Evolutionary conservation across 2,797 vertebrate genomes (phyloP), one percentile per base, ranked within the genome.

Genomic region (Pipistrellus pipistrellus): DNA sequence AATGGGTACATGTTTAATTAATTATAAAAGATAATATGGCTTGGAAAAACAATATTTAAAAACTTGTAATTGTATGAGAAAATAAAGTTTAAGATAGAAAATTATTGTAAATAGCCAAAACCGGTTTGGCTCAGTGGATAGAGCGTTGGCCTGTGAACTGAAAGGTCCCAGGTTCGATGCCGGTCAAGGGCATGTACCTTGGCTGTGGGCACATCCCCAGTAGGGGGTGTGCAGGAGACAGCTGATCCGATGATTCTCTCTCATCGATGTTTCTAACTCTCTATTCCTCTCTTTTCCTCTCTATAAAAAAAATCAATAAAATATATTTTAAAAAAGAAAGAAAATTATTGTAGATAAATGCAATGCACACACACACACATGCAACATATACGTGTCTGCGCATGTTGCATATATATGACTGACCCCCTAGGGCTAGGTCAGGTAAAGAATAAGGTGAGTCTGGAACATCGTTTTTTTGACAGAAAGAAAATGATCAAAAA

Each of bases 21-120:
- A 25, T 88, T 69, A 75, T 68, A 27, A 92, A 73, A 82, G 15
- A n/a, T 7, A 72, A 73, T 20, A 3, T 78, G 11, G 15, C 20
- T 76, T 83, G 38, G 69, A 81, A 92, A 90, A 85, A 53, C 41
- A n/a, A 48, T 55, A 35, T 69, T 85, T 7, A 71, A 41, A 78
- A 91, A 77, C 51, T 32, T 62, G 5, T 57, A 82, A 48, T 82
- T 81, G 46, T 57, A 62, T 27, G 41, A 66, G 27, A 92, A 94
- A 80, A 78, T 30, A 41, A 93, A 82, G 41, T 53, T 75, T 81
- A 75, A 80, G 30, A 32, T 41, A 46, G n/a, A 64, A 90, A 92
- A 80, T 41, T 41, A 41, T 41, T 41, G 38, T 41, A 41, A 41
- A 41, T 41, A 41, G 38, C 38, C 38, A 41, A 41, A 41, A 41